Percentiles rank a stretch among this genome's conserved stretches.
Evolutionary conservation across 2,888 invertebrate genomes (phyloP).

Genomic region (Parasteatoda lunata): DNA sequence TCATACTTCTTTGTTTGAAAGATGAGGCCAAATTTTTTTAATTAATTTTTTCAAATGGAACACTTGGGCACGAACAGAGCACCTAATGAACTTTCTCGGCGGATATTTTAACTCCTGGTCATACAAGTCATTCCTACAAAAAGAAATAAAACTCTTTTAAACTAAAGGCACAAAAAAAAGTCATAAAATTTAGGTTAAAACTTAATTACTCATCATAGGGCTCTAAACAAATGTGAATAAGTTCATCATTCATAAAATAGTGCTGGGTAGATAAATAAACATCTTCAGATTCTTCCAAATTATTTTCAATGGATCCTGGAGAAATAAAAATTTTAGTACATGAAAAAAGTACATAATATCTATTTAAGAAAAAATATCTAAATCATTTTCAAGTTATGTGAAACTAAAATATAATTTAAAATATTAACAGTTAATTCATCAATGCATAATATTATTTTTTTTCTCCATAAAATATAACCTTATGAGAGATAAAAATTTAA

Average conservation of each 20-base stretch:
- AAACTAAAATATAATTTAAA: no score
- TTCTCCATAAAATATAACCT: no score
- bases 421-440: no score
- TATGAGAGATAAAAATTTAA: no score
- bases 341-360: no score
- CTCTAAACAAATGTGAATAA: conserved; percentile 66
- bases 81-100: conserved; percentile 61
- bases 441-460: no score
- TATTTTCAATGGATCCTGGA: conserved; percentile 42
- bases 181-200: neutral
- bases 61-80: conserved; percentile 68
- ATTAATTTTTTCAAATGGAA: conserved; percentile 68
- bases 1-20: conserved; percentile 57
- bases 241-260: conserved; percentile 68
- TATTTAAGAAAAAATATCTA: no score
- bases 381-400: no score
- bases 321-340: neutral
- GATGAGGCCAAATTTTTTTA: conserved; percentile 64
- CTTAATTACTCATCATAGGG: conserved; percentile 6
- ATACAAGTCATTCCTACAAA: conserved; percentile 46
- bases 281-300: conserved; percentile 49
- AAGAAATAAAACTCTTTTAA: neutral
- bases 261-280: conserved; percentile 54
- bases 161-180: neutral
- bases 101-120: conserved; percentile 53